These are phyloP conservation scores for Drosophila austrosaltans DNA, from an alignment of 2,888 invertebrate genomes.

Conservation along the genomic window DNA sequence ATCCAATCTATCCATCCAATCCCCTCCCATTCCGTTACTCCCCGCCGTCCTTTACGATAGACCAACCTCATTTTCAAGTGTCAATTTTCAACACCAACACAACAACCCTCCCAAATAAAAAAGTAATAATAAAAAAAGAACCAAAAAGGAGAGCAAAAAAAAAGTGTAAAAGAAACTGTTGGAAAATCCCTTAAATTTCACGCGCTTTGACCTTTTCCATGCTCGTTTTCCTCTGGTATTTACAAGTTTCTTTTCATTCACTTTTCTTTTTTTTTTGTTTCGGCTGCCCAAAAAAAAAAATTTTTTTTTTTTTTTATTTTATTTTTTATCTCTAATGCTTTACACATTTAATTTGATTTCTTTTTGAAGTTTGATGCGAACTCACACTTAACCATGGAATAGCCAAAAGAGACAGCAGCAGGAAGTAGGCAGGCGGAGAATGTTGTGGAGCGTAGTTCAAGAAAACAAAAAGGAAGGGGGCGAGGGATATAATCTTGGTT, in stretches of 20 bases:
- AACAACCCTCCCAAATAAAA: slow-evolving; percentile 42
- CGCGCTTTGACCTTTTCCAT: slow-evolving; percentile 70
- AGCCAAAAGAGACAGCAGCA: neutral
- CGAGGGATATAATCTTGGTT: neutral
- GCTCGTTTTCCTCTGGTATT: slow-evolving; percentile 49
- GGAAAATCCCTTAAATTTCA: slow-evolving; percentile 68
- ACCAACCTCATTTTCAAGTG: slow-evolving; percentile 61
- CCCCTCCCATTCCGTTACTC: neutral
- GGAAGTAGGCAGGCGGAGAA: slow-evolving; percentile 12
- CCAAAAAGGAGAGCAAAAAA: slow-evolving; percentile 20
- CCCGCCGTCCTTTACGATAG: slow-evolving; percentile 18
- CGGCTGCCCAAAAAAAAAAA: slow-evolving; percentile 28
- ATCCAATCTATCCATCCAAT: too few relatives aligned
- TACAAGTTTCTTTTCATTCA: slow-evolving; percentile 60
- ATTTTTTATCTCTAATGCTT: slow-evolving; percentile 63
- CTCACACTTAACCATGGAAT: slow-evolving; percentile 28
- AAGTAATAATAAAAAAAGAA: slow-evolving; percentile 36
- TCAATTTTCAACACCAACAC: slow-evolving; percentile 71
- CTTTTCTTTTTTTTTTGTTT: slow-evolving; percentile 41
- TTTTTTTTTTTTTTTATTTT: neutral
- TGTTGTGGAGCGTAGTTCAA: neutral
- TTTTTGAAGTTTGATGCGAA: slow-evolving; percentile 73
- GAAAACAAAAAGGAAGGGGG: neutral
- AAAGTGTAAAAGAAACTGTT: slow-evolving; percentile 45
- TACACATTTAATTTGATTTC: slow-evolving; percentile 77